Evolutionary conservation across 2,797 vertebrate genomes (phyloP).

Genomic region (Salarias fasciatus): DNA sequence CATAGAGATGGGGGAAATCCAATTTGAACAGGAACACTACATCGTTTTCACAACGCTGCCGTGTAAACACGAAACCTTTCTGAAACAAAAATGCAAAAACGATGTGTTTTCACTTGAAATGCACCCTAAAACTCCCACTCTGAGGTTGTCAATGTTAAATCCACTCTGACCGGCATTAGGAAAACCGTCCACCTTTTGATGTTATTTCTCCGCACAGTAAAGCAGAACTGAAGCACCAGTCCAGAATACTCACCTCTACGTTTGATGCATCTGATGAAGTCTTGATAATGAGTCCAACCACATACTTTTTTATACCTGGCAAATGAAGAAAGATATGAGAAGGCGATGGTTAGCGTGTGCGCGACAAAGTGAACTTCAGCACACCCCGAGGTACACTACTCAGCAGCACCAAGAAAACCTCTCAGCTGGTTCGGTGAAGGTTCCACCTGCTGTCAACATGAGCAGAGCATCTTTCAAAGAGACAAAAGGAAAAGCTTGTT

Average conservation of each 20-base stretch:
- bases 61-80: no score
- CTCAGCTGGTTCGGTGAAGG: slow-evolving; percentile 42
- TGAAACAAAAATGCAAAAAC: no score
- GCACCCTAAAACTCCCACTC: no score
- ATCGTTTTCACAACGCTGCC: no score
- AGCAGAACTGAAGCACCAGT: no score
- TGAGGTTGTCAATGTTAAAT: no score
- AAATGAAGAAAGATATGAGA: slow-evolving; percentile 59
- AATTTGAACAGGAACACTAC: no score
- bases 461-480: slow-evolving; percentile 50
- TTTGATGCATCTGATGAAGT: slow-evolving; percentile 96
- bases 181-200: no score
- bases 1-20: no score
- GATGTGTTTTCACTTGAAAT: no score
- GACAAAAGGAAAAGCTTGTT: slow-evolving; percentile 2
- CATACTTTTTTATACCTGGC: slow-evolving; percentile 98
- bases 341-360: slow-evolving; percentile 22
- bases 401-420: slow-evolving; percentile 16
- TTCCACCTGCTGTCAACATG: slow-evolving; percentile 47
- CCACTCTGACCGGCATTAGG: no score
- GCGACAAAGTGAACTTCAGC: slow-evolving; percentile 4
- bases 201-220: no score
- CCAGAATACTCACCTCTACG: slow-evolving; percentile 89
- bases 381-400: slow-evolving; percentile 51
- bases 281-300: slow-evolving; percentile 99